phyloP scores from a whole-genome alignment of 2,888 invertebrate species.

The Labia minor region DNA sequence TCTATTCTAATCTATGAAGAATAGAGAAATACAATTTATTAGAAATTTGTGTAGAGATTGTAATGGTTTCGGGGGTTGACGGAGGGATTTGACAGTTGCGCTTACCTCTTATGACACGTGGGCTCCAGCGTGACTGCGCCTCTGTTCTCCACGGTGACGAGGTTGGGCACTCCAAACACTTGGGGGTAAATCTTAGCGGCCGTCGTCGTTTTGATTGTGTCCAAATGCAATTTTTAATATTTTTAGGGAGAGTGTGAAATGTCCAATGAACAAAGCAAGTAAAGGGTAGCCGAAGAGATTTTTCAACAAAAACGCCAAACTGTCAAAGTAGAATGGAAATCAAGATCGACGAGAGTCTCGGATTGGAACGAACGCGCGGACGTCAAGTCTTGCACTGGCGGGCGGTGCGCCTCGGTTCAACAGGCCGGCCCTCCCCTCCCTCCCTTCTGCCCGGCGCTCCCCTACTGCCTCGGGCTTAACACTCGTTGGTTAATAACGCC shows the following conservation, averaged over 20 bases:
- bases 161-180: conserved; percentile 31
- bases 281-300: too few relatives aligned
- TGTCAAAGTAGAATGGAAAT: background rate
- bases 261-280: background rate
- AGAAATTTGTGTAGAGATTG: too few relatives aligned
- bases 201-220: conserved; percentile 9
- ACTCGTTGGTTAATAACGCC: conserved; percentile 33
- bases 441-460: conserved; percentile 30
- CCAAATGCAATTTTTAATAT: background rate
- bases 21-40: too few relatives aligned
- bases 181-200: conserved; percentile 33
- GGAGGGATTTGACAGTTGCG: too few relatives aligned
- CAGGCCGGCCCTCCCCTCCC: conserved; percentile 26
- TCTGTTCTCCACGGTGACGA: conserved; percentile 34
- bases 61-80: too few relatives aligned
- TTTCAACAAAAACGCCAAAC: too few relatives aligned
- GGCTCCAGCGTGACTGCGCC: conserved; percentile 36
- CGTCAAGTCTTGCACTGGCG: conserved; percentile 31
- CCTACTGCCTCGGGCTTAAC: background rate
- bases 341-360: too few relatives aligned
- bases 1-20: too few relatives aligned
- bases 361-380: conserved; percentile 23
- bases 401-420: conserved; percentile 3
- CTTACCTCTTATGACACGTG: conserved; percentile 37
- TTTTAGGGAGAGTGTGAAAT: background rate